Percentiles rank a stretch among this genome's conserved stretches.
Evolutionary conservation across 2,113 vertebrate species (phyloP).

Genomic region (Bufo gargarizans): DNA sequence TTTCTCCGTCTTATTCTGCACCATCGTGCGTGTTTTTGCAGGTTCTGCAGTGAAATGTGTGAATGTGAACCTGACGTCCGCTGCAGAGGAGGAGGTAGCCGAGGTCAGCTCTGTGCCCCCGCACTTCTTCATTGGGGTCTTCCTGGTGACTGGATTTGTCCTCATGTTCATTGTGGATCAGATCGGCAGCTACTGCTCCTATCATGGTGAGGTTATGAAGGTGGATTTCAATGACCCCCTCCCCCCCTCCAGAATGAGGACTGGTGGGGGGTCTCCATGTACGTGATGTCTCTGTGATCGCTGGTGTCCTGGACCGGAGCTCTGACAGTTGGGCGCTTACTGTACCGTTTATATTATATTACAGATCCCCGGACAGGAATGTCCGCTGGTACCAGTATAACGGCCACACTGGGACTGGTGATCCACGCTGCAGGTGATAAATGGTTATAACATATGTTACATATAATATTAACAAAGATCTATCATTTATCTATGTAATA

Average conservation of each 20-base stretch:
- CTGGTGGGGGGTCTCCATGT: not conserved
- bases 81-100: constrained; percentile 15
- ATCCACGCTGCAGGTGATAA: constrained; percentile 79
- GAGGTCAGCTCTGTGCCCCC: constrained; percentile 60
- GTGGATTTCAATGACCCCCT: not conserved
- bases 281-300: not conserved
- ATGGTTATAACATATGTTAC: not conserved
- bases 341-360: not conserved
- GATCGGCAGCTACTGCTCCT: constrained; percentile 70
- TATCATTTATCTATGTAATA: too few relatives aligned
- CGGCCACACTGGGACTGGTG: constrained; percentile 76
- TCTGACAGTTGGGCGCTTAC: not conserved
- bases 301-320: not conserved
- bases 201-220: constrained; percentile 63
- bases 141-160: constrained; percentile 75
- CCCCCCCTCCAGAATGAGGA: not conserved
- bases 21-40: constrained; percentile 48
- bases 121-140: constrained; percentile 72
- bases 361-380: constrained; percentile 64
- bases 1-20: not conserved
- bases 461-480: too few relatives aligned
- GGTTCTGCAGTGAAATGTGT: constrained; percentile 61
- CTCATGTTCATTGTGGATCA: constrained; percentile 82
- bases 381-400: constrained; percentile 68
- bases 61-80: constrained; percentile 57